Evolutionary conservation across 1,140 invertebrate genomes (phyloP).

Genomic region (Pararge aegeria): DNA sequence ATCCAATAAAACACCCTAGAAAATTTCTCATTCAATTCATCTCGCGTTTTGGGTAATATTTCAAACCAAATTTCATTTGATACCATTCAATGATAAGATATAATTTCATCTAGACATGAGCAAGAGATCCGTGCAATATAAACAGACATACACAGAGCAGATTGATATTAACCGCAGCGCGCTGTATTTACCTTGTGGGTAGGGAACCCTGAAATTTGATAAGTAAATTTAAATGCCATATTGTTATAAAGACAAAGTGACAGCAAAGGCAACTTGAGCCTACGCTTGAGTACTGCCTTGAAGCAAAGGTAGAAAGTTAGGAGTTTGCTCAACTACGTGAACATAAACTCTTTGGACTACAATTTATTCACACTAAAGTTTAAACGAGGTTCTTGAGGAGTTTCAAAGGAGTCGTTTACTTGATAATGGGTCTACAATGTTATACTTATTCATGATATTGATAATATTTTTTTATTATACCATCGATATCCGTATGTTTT

Average conservation of each 20-base stretch:
- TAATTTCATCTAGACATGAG: too few species aligned
- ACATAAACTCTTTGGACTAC: slow-evolving; percentile 12
- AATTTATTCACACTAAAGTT: slow-evolving; percentile 13
- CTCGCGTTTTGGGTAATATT: too few species aligned
- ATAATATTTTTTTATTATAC: not conserved
- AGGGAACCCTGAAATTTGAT: not conserved
- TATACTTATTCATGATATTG: not conserved
- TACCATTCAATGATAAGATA: too few species aligned
- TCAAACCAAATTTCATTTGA: too few species aligned
- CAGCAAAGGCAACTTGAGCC: slow-evolving; percentile 4
- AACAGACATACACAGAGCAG: too few species aligned
- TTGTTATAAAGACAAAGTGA: not conserved
- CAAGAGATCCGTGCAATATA: too few species aligned
- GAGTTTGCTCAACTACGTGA: slow-evolving; percentile 10
- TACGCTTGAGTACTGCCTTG: slow-evolving; percentile 2
- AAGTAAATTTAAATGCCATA: not conserved
- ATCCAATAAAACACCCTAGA: too few species aligned
- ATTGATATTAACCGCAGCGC: too few species aligned
- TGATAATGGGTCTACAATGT: slow-evolving; percentile 3
- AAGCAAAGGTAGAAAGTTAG: slow-evolving; percentile 6
- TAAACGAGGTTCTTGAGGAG: slow-evolving; percentile 10
- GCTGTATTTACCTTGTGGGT: too few species aligned
- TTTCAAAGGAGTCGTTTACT: slow-evolving; percentile 5
- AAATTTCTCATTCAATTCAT: too few species aligned
- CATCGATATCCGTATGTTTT: too few species aligned